These are phyloP conservation scores for Gymnoscopelus braueri DNA, from an alignment of 2,797 vertebrate species.

Conservation along the genomic window DNA sequence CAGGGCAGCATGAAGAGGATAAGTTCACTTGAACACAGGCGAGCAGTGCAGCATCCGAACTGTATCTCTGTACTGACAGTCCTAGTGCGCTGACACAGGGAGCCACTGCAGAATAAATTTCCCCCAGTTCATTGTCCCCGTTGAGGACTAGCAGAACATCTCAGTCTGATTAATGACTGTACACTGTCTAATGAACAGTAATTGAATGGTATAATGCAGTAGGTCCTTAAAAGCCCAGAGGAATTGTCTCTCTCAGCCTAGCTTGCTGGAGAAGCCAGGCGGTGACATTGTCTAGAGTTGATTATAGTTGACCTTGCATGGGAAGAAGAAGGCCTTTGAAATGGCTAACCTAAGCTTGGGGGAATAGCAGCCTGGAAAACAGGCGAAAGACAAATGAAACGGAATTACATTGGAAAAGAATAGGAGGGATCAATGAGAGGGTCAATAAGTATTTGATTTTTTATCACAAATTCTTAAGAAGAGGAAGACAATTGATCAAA, in stretches of 20 bases:
- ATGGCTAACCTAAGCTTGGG: conserved; percentile 71
- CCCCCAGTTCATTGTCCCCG: conserved; percentile 67
- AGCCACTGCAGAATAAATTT: conserved; percentile 66
- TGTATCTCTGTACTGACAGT: conserved; percentile 41
- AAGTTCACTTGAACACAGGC: conserved; percentile 57
- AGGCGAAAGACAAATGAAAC: conserved; percentile 77
- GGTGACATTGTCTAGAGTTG: conserved; percentile 76
- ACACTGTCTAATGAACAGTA: conserved; percentile 84
- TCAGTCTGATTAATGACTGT: conserved; percentile 81
- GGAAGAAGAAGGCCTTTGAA: conserved; percentile 72
- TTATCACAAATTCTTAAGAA: conserved; percentile 82
- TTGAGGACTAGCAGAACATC: conserved; percentile 77
- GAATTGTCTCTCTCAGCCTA: conserved; percentile 59
- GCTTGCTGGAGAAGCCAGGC: conserved; percentile 64
- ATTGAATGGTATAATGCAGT: conserved; percentile 83
- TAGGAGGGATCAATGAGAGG: conserved; percentile 77
- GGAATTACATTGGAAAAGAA: conserved; percentile 71
- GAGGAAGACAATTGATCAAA: conserved; percentile 85
- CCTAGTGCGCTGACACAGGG: conserved; percentile 51
- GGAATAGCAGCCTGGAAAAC: conserved; percentile 74
- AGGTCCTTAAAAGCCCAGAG: conserved; percentile 76
- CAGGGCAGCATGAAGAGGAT: conserved; percentile 29
- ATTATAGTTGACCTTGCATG: conserved; percentile 83
- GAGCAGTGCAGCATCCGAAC: conserved; percentile 28
- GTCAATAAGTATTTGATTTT: conserved; percentile 84